phyloP scores from a whole-genome alignment of 2,888 invertebrate species.

The Tachina grossa region DNA sequence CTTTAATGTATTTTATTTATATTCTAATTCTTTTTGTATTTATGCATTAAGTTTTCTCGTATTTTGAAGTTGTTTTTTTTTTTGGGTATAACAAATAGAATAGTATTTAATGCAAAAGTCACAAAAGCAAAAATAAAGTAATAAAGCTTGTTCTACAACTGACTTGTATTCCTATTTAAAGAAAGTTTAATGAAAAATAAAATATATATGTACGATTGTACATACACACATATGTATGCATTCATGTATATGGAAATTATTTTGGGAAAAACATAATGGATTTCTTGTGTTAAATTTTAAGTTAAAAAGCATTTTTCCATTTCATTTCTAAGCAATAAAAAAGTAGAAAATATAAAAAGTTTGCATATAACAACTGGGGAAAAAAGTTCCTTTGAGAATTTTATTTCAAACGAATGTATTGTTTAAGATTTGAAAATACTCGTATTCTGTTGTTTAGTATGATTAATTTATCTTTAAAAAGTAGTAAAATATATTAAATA shows the following conservation, averaged over 20 bases:
- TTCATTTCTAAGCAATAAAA: background rate
- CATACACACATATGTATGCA: too few relatives aligned
- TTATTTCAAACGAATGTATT: background rate
- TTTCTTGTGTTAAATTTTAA: constrained; percentile 47
- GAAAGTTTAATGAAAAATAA: background rate
- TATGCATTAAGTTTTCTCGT: constrained; percentile 12
- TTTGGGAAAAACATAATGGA: constrained; percentile 34
- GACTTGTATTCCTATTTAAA: background rate
- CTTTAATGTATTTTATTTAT: constrained; percentile 39
- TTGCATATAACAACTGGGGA: background rate
- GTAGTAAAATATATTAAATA: too few relatives aligned
- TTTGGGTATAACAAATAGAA: background rate
- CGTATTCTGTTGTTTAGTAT: background rate
- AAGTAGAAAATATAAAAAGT: background rate
- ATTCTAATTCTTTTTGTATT: constrained; percentile 5
- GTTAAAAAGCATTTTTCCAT: background rate
- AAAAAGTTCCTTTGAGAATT: background rate
- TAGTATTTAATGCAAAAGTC: constrained; percentile 13
- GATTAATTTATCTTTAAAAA: too few relatives aligned
- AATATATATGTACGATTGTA: too few relatives aligned
- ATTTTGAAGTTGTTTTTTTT: background rate
- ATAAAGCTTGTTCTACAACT: background rate
- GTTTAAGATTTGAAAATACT: background rate
- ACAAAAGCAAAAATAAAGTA: background rate
- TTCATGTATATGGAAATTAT: background rate